Conservation (phyloP, 2,797 vertebrate species). For the Adelosebastes latens region DNA sequence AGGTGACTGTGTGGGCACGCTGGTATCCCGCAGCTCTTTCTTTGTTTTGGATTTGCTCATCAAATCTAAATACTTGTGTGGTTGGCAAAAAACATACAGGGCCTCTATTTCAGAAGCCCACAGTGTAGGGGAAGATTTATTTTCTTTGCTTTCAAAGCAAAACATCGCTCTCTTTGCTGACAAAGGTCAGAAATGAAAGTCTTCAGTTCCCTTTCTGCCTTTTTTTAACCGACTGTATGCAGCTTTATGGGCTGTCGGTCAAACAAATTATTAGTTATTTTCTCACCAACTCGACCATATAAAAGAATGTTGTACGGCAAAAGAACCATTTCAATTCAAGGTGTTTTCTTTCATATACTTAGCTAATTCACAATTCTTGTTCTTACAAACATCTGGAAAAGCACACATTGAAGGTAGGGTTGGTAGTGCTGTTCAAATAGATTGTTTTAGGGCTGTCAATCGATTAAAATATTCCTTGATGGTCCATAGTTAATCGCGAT, state of each 20-base stretch:
- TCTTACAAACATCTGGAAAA: not conserved
- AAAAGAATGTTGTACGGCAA: not conserved
- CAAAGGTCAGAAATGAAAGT: constrained; percentile 54
- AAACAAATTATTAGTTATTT: constrained; percentile 4
- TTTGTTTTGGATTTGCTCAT: constrained; percentile 47
- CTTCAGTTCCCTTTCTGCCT: not conserved
- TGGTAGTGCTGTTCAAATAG: not conserved
- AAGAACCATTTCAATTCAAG: not conserved
- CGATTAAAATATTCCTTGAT: not conserved
- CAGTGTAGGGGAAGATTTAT: constrained; percentile 13
- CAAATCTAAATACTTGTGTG: constrained; percentile 39
- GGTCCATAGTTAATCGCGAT: not conserved
- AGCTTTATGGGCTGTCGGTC: not conserved
- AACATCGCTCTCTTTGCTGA: constrained; percentile 37
- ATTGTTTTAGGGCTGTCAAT: not conserved
- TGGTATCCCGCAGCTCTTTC: constrained; percentile 13
- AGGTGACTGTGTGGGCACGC: constrained; percentile 24
- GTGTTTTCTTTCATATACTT: not conserved
- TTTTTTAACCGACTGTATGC: not conserved
- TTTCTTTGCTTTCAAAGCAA: constrained; percentile 31
- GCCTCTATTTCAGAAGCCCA: not conserved
- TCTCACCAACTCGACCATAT: not conserved
- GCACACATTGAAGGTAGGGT: not conserved
- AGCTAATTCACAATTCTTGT: not conserved
- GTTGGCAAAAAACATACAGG: constrained; percentile 17